Base-by-base conservation (phyloP, 2,888 invertebrate genomes). In the Synanthedon vespiformis region DNA sequence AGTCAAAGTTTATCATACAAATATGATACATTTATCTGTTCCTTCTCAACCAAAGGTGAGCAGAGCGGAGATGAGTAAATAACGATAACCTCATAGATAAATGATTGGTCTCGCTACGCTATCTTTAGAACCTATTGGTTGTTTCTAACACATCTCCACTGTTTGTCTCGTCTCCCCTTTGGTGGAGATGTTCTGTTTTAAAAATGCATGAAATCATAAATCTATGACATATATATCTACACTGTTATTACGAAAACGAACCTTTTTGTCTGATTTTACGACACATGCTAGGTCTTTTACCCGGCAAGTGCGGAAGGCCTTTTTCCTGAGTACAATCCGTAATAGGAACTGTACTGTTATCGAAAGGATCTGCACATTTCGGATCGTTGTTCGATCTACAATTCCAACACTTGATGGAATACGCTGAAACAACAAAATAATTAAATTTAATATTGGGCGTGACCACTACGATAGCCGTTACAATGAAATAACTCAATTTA, bases 241-340 rank as follows among this genome's bases (percentile, higher is more conserved):
- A 22, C 18, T 34, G 50, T 49, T 54, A 50, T 40, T 52, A 47
- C 40, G 13, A 62, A 94, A 52, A 47, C 40, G 13, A 62, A 94
- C 95, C 93, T 92, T 97, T 97, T 75, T 96, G 96, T 55, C 96
- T 88, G 54, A 95, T 95, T 89, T 97, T 97, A 49, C 96, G 89
- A 73, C 97, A 97, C 95, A 97, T 95, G 11, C 93, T 94, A 0
- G 96, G 90, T 48, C 88, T 87, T 0, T 92, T 87, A 16, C 91
- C 92, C 1, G 91, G 91, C 54, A 94, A 82, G 75, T 94, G 93
- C 0, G 86, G 70, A 40, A 94, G 74, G 6, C 89, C 89, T 12
- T 74, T 80, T 55, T 88, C 89, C 66, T 92, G 90, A 51, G 83
- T 89, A 63, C 95, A 95, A 70, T 96, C 95, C 0, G 92, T 93